phyloP scores from a whole-genome alignment of 2,113 vertebrate species.

The Hymenochirus boettgeri region DNA sequence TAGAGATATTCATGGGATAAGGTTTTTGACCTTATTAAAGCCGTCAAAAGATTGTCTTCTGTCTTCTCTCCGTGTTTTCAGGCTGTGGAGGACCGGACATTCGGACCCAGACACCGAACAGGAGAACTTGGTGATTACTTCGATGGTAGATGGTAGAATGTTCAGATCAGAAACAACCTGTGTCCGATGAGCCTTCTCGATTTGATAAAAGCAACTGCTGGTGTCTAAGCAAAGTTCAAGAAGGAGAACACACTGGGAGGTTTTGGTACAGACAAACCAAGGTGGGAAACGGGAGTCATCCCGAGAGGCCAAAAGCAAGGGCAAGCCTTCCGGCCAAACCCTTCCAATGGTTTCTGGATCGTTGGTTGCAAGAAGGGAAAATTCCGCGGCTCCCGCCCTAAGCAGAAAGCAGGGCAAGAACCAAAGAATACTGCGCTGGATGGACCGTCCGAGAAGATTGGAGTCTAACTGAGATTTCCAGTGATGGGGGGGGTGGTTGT shows the following conservation, averaged over 20 bases:
- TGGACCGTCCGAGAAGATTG: slow-evolving; percentile 60
- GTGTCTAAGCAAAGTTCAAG: slow-evolving; percentile 68
- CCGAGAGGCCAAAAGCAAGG: slow-evolving; percentile 72
- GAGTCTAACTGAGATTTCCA: slow-evolving; percentile 73
- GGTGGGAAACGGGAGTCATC: slow-evolving; percentile 80
- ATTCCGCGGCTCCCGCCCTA: slow-evolving; percentile 73
- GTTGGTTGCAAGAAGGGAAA: slow-evolving; percentile 68
- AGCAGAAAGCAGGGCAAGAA: slow-evolving; percentile 76
- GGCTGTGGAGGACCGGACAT: slow-evolving; percentile 51
- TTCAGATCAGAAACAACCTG: no score
- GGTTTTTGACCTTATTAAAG: no score
- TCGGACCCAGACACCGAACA: slow-evolving; percentile 55
- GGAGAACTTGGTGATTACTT: slow-evolving; percentile 54
- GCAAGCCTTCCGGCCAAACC: slow-evolving; percentile 63
- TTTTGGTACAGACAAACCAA: slow-evolving; percentile 78
- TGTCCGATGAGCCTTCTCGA: slow-evolving; percentile 63
- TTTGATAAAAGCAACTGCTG: slow-evolving; percentile 80
- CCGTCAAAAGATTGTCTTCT: no score
- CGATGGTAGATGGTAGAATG: slow-evolving; percentile 35
- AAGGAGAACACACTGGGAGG: slow-evolving; percentile 81
- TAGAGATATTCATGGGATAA: no score
- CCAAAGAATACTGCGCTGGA: slow-evolving; percentile 62
- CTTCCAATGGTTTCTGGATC: no score
- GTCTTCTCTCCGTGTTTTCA: no score
- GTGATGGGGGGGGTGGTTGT: slow-evolving; percentile 69